Evolutionary conservation across 2,797 vertebrate genomes (phyloP), one percentile per base, ranked within the genome.

Genomic region (Eupleurogrammus muticus): DNA sequence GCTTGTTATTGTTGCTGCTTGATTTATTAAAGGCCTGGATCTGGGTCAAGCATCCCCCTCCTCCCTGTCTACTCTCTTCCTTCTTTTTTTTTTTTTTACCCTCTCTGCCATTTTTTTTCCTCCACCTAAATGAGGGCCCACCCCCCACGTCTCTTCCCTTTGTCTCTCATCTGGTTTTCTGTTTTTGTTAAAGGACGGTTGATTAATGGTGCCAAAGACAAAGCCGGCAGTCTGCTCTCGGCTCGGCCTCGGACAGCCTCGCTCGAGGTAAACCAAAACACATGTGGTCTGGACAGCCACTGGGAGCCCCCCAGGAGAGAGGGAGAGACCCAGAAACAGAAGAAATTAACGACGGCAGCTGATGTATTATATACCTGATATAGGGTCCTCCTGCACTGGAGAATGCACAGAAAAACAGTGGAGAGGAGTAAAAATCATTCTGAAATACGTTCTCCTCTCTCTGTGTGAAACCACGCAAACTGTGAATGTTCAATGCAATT

Each of bases 151-250:
- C 86, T 90, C 89, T 88, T 92, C 87, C 89, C 81, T 93, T 93
- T 93, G 92, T 94, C 92, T 93, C 90, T 93, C 92, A 90, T 94
- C 93, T 93, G 92, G 90, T 92, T 92, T 89, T 92, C 90, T 92
- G 90, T 92, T 93, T 89, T 90, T 91, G 91, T 91, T 91, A 89
- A 89, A 87, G 90, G 91, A 92, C 89, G 89, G 79, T 91, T 94
- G 93, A 94, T 93, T 94, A 94, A 95, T 95, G 93, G 87, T 83
- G 63, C 81, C 79, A 79, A 63, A 88, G 87, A 93, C 93, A 93
- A 94, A 93, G 90, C 83, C 83, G 46, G 53, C 87, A 86, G 87
- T 93, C 89, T 91, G 70, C 84, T 86, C 81, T 73, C 83, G 58
- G 85, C 65, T 48, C 34, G 9, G 67, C 74, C 84, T 82, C 75